These are phyloP conservation scores for Tonatia bakeri DNA, from an alignment of 2,113 vertebrate genomes.

Conservation along the genomic window DNA sequence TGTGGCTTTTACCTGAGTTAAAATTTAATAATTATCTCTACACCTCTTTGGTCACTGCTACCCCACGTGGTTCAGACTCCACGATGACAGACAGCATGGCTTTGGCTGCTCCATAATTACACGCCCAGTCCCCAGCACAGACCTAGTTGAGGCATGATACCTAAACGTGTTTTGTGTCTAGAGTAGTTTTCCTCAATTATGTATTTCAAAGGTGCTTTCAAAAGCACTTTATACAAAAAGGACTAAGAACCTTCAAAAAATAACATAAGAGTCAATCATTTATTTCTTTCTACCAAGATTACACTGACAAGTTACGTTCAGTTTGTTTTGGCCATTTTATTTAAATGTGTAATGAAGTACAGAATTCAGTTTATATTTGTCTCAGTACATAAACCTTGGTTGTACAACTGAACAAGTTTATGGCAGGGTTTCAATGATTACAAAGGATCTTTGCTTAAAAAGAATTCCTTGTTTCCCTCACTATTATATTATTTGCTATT, in stretches of 20 bases:
- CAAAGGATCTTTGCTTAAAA: constrained; percentile 49
- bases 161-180: not conserved
- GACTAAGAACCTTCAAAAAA: not conserved
- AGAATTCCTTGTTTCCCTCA: constrained; percentile 15
- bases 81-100: not conserved
- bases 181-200: not conserved
- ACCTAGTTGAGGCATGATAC: not conserved
- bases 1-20: not conserved
- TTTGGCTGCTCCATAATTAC: not conserved
- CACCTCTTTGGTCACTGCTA: not conserved
- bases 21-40: not conserved
- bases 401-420: not conserved
- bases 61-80: not conserved
- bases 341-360: not conserved
- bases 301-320: not conserved
- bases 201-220: not conserved
- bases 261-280: not conserved
- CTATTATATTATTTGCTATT: constrained; percentile 38
- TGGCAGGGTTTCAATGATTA: constrained; percentile 19
- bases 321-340: not conserved
- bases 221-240: not conserved
- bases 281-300: not conserved
- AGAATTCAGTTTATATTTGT: not conserved
- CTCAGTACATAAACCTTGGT: not conserved
- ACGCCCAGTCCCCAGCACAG: not conserved